Evolutionary conservation across 1,140 invertebrate genomes (phyloP), one percentile per base, ranked within the genome.

Genomic region (Agrypnia vestita): DNA sequence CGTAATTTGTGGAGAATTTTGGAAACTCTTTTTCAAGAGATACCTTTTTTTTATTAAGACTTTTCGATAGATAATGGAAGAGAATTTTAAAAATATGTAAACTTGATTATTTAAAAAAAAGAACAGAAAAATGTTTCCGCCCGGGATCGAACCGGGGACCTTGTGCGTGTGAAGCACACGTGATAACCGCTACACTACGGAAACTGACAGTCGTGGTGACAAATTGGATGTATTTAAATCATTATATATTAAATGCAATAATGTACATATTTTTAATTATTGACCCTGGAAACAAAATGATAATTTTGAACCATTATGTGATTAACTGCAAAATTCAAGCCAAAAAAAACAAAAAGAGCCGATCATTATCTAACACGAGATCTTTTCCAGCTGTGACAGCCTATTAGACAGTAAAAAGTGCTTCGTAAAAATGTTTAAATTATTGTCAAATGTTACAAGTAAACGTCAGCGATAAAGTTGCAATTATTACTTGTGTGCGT

Each of bases 81-180:
- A n/a, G n/a, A n/a, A n/a, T n/a, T n/a, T n/a, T n/a, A n/a, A n/a
- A n/a, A n/a, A n/a, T n/a, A n/a, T n/a, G n/a, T n/a, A n/a, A n/a
- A n/a, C n/a, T n/a, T n/a, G n/a, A n/a, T n/a, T n/a, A n/a, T n/a
- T n/a, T n/a, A n/a, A n/a, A n/a, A n/a, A n/a, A n/a, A n/a, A n/a
- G n/a, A n/a, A n/a, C n/a, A 85, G 84, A 35, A 55, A 78, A 78
- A 49, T 94, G 93, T 94, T 94, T 94, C 93, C 93, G 93, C 93
- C 94, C 93, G 94, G 94, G 94, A 92, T 95, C 93, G 94, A 95
- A 94, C 94, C 94, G 93, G 93, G 93, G 94, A 93, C 94, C 93
- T 94, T 95, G 93, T 88, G 88, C 88, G 87, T 89, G 87, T 88
- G 87, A 89, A 88, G 88, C 88, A 89, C 88, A 88, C 87, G 88